A percentile compares a stretch with the other conserved stretches of the same genome.
Evolutionary conservation across 2,797 vertebrate species (phyloP).

Genomic region (Crocodylus rhombifer): DNA sequence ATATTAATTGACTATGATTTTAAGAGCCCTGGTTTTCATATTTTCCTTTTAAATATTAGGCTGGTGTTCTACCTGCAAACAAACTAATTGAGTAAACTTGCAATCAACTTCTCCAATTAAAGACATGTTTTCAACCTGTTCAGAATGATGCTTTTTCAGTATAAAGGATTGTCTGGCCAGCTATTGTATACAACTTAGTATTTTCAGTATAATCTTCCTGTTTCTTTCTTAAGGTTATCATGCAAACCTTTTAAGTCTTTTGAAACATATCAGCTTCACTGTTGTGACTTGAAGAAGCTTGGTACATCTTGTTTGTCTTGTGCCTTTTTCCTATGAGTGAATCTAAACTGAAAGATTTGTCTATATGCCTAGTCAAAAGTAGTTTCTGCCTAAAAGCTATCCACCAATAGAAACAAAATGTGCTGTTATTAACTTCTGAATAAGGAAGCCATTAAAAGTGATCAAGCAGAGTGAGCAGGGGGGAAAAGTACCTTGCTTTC

Average conservation of each 20-base stretch:
- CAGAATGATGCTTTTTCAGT: neutral
- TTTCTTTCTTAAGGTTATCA: neutral
- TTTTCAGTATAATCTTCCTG: neutral
- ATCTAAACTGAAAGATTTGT: neutral
- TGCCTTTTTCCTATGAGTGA: neutral
- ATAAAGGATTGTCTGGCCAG: neutral
- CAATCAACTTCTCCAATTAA: neutral
- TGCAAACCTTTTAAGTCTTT: neutral
- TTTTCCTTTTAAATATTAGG: neutral
- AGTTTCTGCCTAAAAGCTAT: neutral
- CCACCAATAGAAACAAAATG: neutral
- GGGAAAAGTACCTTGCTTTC: neutral
- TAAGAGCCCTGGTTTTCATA: neutral
- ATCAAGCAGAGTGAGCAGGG: neutral
- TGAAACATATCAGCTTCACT: neutral
- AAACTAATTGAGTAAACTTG: rapidly evolving
- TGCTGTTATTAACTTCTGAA: neutral
- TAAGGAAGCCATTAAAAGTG: neutral
- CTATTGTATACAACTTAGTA: neutral
- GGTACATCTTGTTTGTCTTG: neutral
- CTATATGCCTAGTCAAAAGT: neutral
- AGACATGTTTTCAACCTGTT: neutral
- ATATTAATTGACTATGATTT: neutral
- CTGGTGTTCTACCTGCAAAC: neutral
- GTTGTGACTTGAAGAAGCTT: neutral